Evolutionary conservation across 2,797 vertebrate genomes (phyloP).

Genomic region (Benthosema pterotum): DNA sequence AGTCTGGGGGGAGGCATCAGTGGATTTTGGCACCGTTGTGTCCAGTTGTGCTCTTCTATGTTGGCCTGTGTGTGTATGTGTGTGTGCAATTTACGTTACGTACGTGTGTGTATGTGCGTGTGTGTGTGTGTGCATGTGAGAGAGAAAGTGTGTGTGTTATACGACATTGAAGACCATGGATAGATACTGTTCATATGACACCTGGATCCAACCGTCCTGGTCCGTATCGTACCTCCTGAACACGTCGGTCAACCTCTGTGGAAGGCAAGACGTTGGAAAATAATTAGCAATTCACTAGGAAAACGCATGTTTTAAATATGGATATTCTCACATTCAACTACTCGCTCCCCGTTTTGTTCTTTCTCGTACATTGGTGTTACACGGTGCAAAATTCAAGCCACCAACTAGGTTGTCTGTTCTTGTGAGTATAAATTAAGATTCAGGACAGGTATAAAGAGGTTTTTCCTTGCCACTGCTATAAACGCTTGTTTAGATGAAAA

Average conservation of each 20-base stretch:
- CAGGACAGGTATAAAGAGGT: too few relatives aligned
- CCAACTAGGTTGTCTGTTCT: too few relatives aligned
- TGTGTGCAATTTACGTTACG: too few relatives aligned
- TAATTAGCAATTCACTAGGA: too few relatives aligned
- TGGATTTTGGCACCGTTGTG: conserved; percentile 80
- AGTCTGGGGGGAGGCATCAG: conserved; percentile 47
- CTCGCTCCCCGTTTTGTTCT: too few relatives aligned
- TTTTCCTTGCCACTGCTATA: too few relatives aligned
- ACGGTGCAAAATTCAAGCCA: too few relatives aligned
- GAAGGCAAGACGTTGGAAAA: conserved; percentile 3
- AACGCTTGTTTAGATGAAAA: too few relatives aligned
- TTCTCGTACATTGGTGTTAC: too few relatives aligned
- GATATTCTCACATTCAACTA: not conserved
- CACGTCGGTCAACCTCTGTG: conserved; percentile 94
- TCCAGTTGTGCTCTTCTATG: conserved; percentile 76
- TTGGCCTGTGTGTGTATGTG: conserved; percentile 13
- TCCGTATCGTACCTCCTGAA: conserved; percentile 96
- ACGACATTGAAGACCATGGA: conserved; percentile 98
- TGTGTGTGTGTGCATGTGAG: too few relatives aligned
- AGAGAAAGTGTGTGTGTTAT: conserved; percentile 67
- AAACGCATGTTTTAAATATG: not conserved
- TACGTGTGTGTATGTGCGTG: too few relatives aligned
- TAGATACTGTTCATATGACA: conserved; percentile 98
- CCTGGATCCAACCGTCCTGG: conserved; percentile 98
- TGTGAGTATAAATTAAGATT: too few relatives aligned